phyloP scores from a whole-genome alignment of 2,888 invertebrate species.

The Papilio elwesi region DNA sequence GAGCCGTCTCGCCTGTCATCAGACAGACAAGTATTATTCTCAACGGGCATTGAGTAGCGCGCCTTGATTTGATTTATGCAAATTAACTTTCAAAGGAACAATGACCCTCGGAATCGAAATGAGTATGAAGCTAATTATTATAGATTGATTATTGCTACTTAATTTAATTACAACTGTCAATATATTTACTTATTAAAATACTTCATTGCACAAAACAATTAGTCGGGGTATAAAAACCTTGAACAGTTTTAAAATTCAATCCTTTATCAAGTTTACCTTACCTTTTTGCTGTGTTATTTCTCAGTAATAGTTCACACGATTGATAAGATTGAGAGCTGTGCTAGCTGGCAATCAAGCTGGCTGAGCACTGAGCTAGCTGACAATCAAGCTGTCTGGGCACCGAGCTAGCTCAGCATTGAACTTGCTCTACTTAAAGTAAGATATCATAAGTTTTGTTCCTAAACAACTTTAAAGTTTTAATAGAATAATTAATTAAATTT shows the following conservation, averaged over 20 bases:
- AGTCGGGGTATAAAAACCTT: no score
- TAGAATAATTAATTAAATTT: constrained; percentile 10
- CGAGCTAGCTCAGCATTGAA: not conserved
- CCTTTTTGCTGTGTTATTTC: no score
- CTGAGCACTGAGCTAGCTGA: not conserved
- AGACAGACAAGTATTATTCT: constrained; percentile 38
- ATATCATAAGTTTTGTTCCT: not conserved
- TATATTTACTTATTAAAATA: not conserved
- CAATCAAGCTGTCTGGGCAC: not conserved
- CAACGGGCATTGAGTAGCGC: constrained; percentile 36
- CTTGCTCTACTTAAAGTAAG: no score
- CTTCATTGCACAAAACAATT: no score
- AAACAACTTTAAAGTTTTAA: constrained; percentile 3
- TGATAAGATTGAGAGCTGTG: no score
- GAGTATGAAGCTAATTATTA: not conserved
- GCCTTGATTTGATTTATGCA: constrained; percentile 41
- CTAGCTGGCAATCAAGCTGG: not conserved
- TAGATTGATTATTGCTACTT: constrained; percentile 25
- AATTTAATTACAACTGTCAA: constrained; percentile 20
- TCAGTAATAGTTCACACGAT: no score
- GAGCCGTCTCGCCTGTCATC: constrained; percentile 27
- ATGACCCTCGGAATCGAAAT: constrained; percentile 37
- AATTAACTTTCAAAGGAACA: constrained; percentile 39
- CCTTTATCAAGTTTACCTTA: no score
- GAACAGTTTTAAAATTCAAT: no score